Conservation (phyloP, 2,797 vertebrate genomes). For the Pantherophis vulpinus region DNA sequence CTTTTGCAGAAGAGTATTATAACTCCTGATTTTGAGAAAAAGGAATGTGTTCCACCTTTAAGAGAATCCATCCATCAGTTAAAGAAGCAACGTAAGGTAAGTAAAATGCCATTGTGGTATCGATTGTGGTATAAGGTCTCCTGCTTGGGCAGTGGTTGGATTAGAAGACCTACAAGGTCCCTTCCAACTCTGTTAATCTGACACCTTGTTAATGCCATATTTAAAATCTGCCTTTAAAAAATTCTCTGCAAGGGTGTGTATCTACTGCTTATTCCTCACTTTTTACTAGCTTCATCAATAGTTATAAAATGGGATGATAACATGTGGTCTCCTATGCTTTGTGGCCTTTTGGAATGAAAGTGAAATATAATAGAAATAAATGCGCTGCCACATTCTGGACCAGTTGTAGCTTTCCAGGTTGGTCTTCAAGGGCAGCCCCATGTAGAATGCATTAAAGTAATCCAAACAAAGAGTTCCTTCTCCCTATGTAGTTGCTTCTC, state of each 20-base stretch:
- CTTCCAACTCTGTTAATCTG: too few species aligned
- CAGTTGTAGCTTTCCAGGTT: not conserved
- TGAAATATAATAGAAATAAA: not conserved
- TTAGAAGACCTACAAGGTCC: too few species aligned
- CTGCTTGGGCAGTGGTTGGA: too few species aligned
- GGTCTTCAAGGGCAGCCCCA: not conserved
- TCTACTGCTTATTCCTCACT: not conserved
- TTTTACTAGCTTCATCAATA: not conserved
- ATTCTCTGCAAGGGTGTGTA: not conserved
- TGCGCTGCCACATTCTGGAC: not conserved
- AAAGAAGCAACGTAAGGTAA: slow-evolving; percentile 86
- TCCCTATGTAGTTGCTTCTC: not conserved
- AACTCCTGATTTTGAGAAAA: slow-evolving; percentile 91
- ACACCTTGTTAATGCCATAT: not conserved
- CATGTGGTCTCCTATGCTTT: not conserved
- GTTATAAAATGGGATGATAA: not conserved
- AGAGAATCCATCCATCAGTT: slow-evolving; percentile 80
- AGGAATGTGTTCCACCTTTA: slow-evolving; percentile 82
- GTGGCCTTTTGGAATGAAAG: not conserved
- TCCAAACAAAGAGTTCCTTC: not conserved
- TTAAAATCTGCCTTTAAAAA: not conserved
- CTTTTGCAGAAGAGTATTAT: slow-evolving; percentile 89
- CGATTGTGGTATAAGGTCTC: too few species aligned
- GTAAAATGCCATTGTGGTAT: slow-evolving; percentile 34
- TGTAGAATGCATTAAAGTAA: not conserved